A percentile compares a stretch with the other conserved stretches of the same genome.
Conservation (phyloP, 2,797 vertebrate species). For the Perodicticus potto region DNA sequence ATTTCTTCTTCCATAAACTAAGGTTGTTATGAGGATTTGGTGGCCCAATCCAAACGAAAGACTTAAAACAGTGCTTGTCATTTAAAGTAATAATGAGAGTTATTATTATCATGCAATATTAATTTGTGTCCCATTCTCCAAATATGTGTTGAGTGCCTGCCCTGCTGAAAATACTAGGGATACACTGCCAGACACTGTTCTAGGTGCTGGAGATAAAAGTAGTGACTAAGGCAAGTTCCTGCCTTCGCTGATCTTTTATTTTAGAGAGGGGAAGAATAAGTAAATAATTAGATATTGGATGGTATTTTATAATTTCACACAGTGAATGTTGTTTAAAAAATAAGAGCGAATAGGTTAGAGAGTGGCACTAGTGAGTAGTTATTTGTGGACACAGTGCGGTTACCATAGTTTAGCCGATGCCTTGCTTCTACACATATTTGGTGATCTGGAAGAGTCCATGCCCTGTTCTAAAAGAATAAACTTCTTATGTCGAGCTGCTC, state of each 20-base stretch:
- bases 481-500: background rate
- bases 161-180: too few relatives aligned
- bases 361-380: constrained; percentile 4
- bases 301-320: constrained; percentile 40
- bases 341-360: background rate
- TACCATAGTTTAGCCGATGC: background rate
- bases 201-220: background rate
- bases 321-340: constrained; percentile 50
- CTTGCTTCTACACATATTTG: background rate
- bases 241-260: constrained; percentile 1
- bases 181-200: background rate
- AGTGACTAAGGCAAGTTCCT: constrained; percentile 24
- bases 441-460: background rate
- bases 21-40: constrained; percentile 22
- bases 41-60: background rate
- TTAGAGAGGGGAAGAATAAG: background rate
- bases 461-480: background rate
- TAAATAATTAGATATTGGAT: constrained; percentile 23
- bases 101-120: background rate
- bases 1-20: constrained; percentile 54
- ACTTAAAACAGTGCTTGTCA: background rate
- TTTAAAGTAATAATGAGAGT: constrained; percentile 22
- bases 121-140: constrained; percentile 36
- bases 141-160: constrained; percentile 20
- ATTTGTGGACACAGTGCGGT: background rate